Percentiles rank a stretch among this genome's conserved stretches.
Evolutionary conservation across 2,888 invertebrate species (phyloP).

Genomic region (Tipula confusa): DNA sequence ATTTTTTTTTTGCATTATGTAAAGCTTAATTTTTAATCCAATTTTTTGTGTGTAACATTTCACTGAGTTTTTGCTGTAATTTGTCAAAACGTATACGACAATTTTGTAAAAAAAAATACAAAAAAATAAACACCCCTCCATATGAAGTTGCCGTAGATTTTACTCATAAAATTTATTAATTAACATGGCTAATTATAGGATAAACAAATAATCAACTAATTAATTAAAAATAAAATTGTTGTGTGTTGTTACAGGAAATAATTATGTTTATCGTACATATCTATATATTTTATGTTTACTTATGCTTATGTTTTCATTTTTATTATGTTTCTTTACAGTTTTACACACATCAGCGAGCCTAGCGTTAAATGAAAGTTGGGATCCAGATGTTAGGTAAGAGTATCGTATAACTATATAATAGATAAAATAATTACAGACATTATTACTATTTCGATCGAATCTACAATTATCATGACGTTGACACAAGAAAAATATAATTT

Average conservation of each 20-base stretch:
- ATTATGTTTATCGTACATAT: background rate
- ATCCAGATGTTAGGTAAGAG: conserved; percentile 76
- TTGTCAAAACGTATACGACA: too few species aligned
- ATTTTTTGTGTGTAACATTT: too few species aligned
- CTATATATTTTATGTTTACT: background rate
- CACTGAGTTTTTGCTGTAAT: too few species aligned
- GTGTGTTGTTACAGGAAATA: background rate
- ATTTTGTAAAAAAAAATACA: background rate
- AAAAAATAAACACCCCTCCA: background rate
- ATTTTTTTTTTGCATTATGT: too few species aligned
- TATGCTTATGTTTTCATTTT: background rate
- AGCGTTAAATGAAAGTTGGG: conserved; percentile 97
- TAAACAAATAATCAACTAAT: background rate
- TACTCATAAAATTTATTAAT: background rate
- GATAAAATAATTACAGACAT: background rate
- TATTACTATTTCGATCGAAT: background rate
- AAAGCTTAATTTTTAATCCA: too few species aligned
- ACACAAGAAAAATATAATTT: too few species aligned
- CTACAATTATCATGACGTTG: too few species aligned
- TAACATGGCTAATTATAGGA: background rate
- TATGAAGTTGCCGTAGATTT: background rate
- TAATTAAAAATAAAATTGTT: background rate
- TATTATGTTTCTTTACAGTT: conserved; percentile 62
- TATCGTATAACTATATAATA: background rate
- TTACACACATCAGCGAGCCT: conserved; percentile 97